A percentile compares a stretch with the other conserved stretches of the same genome.
These are phyloP conservation scores for Nymphicus hollandicus DNA, from an alignment of 2,113 vertebrate species.

Conservation along the genomic window DNA sequence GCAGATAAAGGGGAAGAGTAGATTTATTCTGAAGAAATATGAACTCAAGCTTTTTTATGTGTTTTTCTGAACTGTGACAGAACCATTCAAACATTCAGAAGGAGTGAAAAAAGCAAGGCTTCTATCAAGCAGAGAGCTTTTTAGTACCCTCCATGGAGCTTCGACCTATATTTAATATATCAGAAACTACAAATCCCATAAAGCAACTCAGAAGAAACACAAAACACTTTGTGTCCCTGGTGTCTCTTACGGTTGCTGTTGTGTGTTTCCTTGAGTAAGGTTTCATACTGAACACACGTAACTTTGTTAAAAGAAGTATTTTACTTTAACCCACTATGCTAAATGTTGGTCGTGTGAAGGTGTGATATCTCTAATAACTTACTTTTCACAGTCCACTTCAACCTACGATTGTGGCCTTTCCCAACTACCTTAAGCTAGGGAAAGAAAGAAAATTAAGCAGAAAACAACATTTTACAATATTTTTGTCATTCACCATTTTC, in stretches of 20 bases:
- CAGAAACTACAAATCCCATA: background rate
- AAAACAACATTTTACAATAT: background rate
- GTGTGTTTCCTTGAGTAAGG: background rate
- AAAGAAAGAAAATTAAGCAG: background rate
- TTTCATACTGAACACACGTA: background rate
- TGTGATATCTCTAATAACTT: background rate
- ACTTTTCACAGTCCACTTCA: background rate
- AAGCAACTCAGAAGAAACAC: background rate
- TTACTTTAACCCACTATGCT: background rate
- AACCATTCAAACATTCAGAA: background rate
- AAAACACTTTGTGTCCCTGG: background rate
- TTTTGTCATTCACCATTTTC: background rate
- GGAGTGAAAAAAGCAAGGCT: background rate
- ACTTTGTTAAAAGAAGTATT: background rate
- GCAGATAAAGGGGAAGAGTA: background rate
- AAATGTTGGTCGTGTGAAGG: background rate
- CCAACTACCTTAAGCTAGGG: background rate
- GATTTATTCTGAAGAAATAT: background rate
- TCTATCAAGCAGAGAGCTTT: background rate
- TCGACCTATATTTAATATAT: background rate
- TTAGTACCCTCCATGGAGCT: background rate
- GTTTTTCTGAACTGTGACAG: background rate
- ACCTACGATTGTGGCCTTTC: background rate
- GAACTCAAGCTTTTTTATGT: background rate
- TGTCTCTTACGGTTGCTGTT: background rate